Conservation (phyloP, 2,888 invertebrate genomes). For the Chymomyza procnemis region DNA sequence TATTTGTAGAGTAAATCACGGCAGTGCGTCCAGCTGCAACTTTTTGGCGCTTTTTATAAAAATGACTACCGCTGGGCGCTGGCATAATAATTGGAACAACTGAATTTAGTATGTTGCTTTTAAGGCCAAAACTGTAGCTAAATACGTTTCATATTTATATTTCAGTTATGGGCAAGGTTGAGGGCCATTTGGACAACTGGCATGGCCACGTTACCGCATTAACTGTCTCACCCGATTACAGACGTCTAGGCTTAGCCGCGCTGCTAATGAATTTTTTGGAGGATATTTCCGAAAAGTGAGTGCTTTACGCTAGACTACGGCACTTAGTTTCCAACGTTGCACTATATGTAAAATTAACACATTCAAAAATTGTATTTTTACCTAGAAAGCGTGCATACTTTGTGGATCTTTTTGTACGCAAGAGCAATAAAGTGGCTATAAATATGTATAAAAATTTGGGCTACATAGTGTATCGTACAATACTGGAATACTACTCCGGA, state of each 20-base stretch:
- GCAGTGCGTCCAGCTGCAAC: too few species aligned
- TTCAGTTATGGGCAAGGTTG: constrained; percentile 99
- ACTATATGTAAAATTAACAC: too few species aligned
- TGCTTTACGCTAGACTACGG: too few species aligned
- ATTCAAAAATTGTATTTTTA: too few species aligned
- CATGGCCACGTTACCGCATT: constrained; percentile 99
- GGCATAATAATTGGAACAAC: too few species aligned
- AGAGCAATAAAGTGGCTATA: constrained; percentile 97
- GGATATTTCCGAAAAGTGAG: constrained; percentile 95
- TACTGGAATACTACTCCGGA: constrained; percentile 98
- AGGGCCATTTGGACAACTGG: constrained; percentile 97
- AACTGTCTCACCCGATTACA: constrained; percentile 95
- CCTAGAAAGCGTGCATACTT: constrained; percentile 95
- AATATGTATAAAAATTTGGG: constrained; percentile 98
- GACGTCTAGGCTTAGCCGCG: constrained; percentile 94
- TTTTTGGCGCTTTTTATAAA: too few species aligned
- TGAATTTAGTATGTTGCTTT: too few species aligned
- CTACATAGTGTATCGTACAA: constrained; percentile 96
- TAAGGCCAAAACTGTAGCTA: too few species aligned
- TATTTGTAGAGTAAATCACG: too few species aligned
- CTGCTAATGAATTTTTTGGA: constrained; percentile 96
- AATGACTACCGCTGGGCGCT: too few species aligned
- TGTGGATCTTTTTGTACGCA: constrained; percentile 98
- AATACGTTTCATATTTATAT: too few species aligned
- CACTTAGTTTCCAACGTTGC: too few species aligned